These are phyloP conservation scores for Harmothoe impar DNA, from an alignment of 2,888 invertebrate species.

Conservation along the genomic window DNA sequence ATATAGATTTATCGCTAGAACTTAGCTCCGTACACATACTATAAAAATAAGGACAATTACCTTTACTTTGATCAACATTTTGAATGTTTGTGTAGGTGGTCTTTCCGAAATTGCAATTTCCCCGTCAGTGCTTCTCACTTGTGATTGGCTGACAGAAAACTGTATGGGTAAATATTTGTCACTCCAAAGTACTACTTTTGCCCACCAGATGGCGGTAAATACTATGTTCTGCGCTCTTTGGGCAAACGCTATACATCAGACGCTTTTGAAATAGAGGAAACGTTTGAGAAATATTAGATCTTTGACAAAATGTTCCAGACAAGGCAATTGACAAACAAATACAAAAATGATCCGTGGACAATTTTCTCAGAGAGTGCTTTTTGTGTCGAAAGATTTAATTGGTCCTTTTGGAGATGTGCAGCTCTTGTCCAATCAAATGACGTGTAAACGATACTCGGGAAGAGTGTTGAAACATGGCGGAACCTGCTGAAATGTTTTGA, in stretches of 20 bases:
- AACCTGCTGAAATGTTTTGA: background rate
- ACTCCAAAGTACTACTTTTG: no score
- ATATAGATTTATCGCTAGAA: background rate
- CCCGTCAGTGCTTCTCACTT: background rate
- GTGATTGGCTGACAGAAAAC: background rate
- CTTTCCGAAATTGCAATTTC: background rate
- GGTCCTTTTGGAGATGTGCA: background rate
- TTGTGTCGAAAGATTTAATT: background rate
- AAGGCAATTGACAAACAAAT: no score
- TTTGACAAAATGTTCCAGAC: no score
- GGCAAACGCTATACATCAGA: no score
- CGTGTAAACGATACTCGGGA: background rate
- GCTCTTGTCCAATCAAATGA: background rate
- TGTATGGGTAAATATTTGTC: background rate
- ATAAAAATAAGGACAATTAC: constrained; percentile 8
- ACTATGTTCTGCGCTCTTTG: no score
- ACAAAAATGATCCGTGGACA: no score
- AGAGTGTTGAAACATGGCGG: constrained; percentile 46
- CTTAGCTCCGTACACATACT: background rate
- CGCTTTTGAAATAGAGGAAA: no score
- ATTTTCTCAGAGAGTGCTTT: no score
- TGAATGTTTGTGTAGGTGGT: constrained; percentile 53
- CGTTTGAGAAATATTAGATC: no score
- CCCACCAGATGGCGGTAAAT: no score
- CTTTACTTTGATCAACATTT: constrained; percentile 72